Evolutionary conservation across 1,140 invertebrate species (phyloP).

Genomic region (Platorchestia sp.): DNA sequence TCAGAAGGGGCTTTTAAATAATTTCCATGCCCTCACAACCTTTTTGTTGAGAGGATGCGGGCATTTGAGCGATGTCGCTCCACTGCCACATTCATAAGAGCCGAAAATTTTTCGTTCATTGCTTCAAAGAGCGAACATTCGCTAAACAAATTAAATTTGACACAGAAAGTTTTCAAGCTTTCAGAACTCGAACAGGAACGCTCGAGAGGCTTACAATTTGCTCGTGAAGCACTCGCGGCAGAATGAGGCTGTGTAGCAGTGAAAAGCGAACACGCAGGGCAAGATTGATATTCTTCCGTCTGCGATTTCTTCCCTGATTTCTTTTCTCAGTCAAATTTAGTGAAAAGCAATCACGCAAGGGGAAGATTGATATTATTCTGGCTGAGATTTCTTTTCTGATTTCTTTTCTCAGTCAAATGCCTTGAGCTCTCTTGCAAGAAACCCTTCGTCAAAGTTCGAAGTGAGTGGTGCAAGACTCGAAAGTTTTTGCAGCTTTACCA

Average conservation of each 20-base stretch:
- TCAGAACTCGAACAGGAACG: not conserved
- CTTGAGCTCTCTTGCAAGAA: not conserved
- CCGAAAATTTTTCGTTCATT: not conserved
- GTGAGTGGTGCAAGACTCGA: not conserved
- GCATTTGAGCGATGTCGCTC: not conserved
- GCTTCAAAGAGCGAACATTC: not conserved
- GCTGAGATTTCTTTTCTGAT: not conserved
- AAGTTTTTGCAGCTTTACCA: not conserved
- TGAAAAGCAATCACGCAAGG: not conserved
- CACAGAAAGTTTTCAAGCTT: not conserved
- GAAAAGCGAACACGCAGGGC: not conserved
- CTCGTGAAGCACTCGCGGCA: not conserved
- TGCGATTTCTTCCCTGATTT: no score
- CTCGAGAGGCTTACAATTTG: not conserved
- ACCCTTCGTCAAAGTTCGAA: not conserved
- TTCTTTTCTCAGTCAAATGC: not conserved
- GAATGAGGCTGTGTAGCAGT: not conserved
- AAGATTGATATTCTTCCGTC: not conserved
- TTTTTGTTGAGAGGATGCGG: not conserved
- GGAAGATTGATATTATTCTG: not conserved
- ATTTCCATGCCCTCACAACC: not conserved
- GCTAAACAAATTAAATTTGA: not conserved
- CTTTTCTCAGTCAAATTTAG: not conserved
- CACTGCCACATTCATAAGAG: not conserved
- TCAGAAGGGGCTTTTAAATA: not conserved